Evolutionary conservation across 2,888 invertebrate species (phyloP).

Genomic region (Lysandra coridon): DNA sequence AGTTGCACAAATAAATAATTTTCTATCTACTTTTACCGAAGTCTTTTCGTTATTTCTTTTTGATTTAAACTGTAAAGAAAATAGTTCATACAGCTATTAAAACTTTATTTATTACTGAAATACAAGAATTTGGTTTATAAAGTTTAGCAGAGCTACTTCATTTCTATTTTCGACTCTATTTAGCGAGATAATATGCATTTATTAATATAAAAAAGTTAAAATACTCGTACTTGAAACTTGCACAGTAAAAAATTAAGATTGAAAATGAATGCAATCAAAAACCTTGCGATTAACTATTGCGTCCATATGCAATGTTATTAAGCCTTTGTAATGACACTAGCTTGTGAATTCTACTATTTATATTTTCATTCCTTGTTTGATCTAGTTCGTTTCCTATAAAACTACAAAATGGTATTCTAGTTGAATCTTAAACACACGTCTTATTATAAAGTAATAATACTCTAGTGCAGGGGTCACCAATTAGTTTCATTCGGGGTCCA

Average conservation of each 20-base stretch:
- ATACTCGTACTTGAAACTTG: neutral
- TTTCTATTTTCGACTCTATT: neutral
- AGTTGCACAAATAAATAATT: no score
- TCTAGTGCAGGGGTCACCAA: no score
- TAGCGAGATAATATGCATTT: neutral
- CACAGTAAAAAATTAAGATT: neutral
- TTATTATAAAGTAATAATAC: no score
- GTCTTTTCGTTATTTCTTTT: no score
- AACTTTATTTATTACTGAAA: neutral
- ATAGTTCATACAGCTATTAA: neutral
- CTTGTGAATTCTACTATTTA: neutral
- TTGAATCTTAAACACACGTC: no score
- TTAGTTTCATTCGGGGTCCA: no score
- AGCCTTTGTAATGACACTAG: conserved; percentile 8
- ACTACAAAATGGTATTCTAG: no score
- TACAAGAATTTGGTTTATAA: neutral
- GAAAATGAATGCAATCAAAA: neutral
- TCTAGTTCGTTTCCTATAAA: neutral
- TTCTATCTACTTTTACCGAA: no score
- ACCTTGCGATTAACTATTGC: neutral
- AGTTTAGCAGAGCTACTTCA: neutral
- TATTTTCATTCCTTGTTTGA: neutral
- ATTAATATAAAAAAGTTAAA: neutral
- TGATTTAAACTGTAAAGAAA: neutral
- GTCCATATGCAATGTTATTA: neutral